These are phyloP conservation scores for Kryphioiulus occultus DNA, from an alignment of 2,888 invertebrate genomes.

Conservation along the genomic window DNA sequence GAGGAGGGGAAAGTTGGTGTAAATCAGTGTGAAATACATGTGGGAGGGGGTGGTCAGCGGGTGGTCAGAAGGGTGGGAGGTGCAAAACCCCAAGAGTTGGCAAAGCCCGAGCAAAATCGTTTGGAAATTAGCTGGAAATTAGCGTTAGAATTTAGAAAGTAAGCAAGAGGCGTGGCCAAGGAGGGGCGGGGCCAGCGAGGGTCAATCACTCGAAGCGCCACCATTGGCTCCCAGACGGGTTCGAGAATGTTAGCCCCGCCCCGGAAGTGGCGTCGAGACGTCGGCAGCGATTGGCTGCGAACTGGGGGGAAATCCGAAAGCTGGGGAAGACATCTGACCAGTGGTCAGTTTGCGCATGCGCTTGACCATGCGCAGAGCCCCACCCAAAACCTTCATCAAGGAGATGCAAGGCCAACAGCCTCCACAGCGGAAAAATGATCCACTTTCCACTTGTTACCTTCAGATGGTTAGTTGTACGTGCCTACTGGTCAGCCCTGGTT, in stretches of 20 bases:
- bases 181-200: background rate
- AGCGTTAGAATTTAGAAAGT: background rate
- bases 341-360: background rate
- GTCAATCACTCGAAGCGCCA: background rate
- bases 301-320: slow-evolving; percentile 9
- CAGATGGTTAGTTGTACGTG: background rate
- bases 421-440: background rate
- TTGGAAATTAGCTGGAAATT: background rate
- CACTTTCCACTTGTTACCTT: slow-evolving; percentile 4
- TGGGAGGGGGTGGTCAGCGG: background rate
- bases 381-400: background rate
- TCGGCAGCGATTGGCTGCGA: background rate
- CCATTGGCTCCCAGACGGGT: background rate
- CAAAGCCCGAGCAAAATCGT: too few species aligned
- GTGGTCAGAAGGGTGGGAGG: background rate
- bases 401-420: slow-evolving; percentile 19
- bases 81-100: background rate
- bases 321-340: background rate
- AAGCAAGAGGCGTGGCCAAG: background rate
- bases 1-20: background rate
- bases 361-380: background rate
- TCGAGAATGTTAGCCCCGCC: background rate
- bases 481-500: background rate
- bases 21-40: background rate
- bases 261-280: background rate